Evolutionary conservation across 2,113 vertebrate species (phyloP), one percentile per base, ranked within the genome.

Genomic region (Ranitomeya imitator): DNA sequence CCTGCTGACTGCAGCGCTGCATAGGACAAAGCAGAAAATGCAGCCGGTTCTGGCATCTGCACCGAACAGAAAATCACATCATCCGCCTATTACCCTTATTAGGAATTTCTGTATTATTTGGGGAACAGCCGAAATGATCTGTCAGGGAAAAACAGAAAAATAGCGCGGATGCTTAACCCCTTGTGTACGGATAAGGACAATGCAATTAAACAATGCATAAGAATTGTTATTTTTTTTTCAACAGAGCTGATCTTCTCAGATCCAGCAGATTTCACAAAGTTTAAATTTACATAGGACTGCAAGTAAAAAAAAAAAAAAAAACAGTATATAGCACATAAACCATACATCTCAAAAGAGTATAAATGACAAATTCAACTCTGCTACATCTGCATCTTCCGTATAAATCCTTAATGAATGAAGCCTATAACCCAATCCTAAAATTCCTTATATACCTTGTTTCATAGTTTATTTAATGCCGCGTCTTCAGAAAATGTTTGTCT

Each of bases 81-180:
- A 61, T 81, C 79, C 37, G 23, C 54, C 79, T 61, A 81, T 37
- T 81, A 81, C 18, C 79, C 79, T 61, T 81, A 37, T 61, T 81
- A 61, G 79, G 57, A 81, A 16, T 37, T 81, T 81, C 31, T 60
- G 23, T 60, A 31, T 14, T 81, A 81, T 59, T 31, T 31, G 26
- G 15, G 37, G 26, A 61, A 61, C 8, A 1, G 19, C 55, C 78
- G 31, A 61, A 81, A 61, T 81, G 7, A 37, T 19, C 57, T 61
- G 79, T 81, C 79, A 81, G 55, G 57, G 19, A 26, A 11, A 26
- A 31, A 60, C 23, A 81, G 1, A 26, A 31, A 19, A 61, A 61
- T 19, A 31, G 55, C 79, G 3, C 6, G 3, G 51, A 59, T 15
- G 23, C n/a, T 81, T 81, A 61, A 81, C 79, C 23, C 79, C 16